Evolutionary conservation across 2,113 vertebrate genomes (phyloP), one percentile per base, ranked within the genome.

Genomic region (Eidolon helvum): DNA sequence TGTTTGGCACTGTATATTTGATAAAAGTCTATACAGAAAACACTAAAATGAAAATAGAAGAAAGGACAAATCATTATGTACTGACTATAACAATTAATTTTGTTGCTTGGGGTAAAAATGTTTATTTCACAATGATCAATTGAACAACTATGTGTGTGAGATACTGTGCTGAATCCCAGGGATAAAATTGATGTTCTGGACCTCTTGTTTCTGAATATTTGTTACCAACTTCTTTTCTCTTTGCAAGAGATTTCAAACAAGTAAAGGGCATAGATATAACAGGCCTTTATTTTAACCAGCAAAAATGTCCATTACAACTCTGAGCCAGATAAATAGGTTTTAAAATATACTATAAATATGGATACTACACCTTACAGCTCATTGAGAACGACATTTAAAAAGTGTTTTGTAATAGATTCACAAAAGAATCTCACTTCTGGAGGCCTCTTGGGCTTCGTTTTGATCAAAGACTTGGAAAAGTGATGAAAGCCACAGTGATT

Each of bases 381-480:
- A 45, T 10, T 28, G 40, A 50, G 24, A 94, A 72, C 12, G 30
- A 33, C 10, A 26, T 35, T 83, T 30, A 68, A 19, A n/a, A 55
- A n/a, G 1, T 69, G 33, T 10, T 90, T 83, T 59, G 21, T 55
- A 78, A 68, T 4, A 57, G 8, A 93, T 45, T 82, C 24, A 55
- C 16, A 22, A 40, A 12, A 9, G 21, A 6, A 53, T 28, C 24
- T 24, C 35, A 74, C 38, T 66, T 71, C 65, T 28, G 35, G 80
- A 61, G 24, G 19, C 63, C 50, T 55, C 48, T 66, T 69, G 75
- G n/a, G 40, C 50, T 80, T 38, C 40, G 16, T 43, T 55, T 72
- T 74, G 53, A 92, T 61, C 71, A 59, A 92, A 87, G 40, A 79
- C n/a, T 88, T 90, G 28, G 35, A 83, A 57, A 87, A 97, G 10